A percentile compares a stretch with the other conserved stretches of the same genome.
These are phyloP conservation scores for Dromiciops gliroides DNA, from an alignment of 2,113 vertebrate species.

Conservation along the genomic window DNA sequence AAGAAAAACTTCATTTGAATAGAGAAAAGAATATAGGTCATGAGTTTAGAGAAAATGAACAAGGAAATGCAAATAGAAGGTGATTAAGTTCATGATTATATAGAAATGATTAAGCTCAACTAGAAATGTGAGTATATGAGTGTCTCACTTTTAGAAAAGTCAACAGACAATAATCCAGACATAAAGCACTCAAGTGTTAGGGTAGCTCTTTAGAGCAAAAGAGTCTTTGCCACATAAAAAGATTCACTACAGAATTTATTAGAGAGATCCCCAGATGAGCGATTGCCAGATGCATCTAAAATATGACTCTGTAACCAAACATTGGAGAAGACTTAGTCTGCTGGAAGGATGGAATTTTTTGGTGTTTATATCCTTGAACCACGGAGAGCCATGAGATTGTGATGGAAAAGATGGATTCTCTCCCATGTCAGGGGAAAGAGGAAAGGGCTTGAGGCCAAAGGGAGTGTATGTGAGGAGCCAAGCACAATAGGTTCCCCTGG, in stretches of 20 bases:
- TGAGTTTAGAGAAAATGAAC: neutral
- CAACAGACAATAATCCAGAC: neutral
- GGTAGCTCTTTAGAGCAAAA: neutral
- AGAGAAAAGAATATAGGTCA: neutral
- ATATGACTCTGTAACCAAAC: neutral
- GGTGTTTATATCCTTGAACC: neutral
- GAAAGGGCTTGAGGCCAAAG: neutral
- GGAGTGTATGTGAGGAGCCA: neutral
- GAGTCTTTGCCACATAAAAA: neutral
- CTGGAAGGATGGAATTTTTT: neutral
- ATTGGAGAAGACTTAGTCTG: neutral
- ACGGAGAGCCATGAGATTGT: neutral
- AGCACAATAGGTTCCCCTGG: neutral
- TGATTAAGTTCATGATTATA: no score
- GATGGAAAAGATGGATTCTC: neutral
- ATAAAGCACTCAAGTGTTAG: neutral
- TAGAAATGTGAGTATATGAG: neutral
- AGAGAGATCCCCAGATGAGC: neutral
- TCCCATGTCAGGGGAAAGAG: neutral
- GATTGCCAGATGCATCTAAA: no score
- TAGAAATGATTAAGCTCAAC: neutral
- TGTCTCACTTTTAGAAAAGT: neutral
- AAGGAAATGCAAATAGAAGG: neutral
- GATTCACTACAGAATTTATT: neutral
- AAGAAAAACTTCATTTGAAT: neutral